Evolutionary conservation across 2,797 vertebrate genomes (phyloP), one percentile per base, ranked within the genome.

Genomic region (Hipposideros larvatus): DNA sequence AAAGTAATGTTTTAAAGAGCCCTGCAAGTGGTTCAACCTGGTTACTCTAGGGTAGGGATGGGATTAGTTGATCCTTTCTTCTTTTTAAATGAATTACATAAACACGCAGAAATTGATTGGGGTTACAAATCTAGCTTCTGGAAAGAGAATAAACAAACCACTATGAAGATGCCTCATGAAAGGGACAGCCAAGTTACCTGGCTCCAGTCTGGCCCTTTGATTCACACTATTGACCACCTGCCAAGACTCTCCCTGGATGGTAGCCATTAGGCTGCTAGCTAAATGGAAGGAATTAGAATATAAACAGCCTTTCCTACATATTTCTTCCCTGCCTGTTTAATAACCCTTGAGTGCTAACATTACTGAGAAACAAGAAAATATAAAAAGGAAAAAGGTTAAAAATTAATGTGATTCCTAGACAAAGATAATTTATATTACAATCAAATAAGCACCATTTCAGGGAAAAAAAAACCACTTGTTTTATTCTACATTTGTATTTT

Each of bases 211-310:
- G n/a, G 14, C n/a, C 19, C 37, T 96, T 68, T 93, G 63, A 97
- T 2, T 97, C 4, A 37, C 78, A 43, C 66, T 57, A 46, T 57
- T 75, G 41, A 79, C 31, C 65, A 87, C 74, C 94, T 84, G 92
- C 46, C 94, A 96, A 71, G 24, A 13, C 0, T 0, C 43, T 96
- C 96, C 83, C 90, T 63, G 94, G 84, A 90, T 84, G 55, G 73
- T 7, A 80, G n/a, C 93, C 93, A 94, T 94, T 94, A 97, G 92
- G 88, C 97, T 96, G 75, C 90, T 96, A 91, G 82, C 87, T 94
- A 98, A 95, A 92, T 92, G 53, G 51, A 65, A 65, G 37, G 7
- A 93, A 88, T 79, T 85, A 96, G 71, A 98, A 79, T 74, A 96
- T 43, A 96, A 96, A 92, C 46, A 95, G 80, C 46, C 68, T 90